Base-by-base conservation (phyloP, 2,888 invertebrate species). In the Antheraea yamamai region DNA sequence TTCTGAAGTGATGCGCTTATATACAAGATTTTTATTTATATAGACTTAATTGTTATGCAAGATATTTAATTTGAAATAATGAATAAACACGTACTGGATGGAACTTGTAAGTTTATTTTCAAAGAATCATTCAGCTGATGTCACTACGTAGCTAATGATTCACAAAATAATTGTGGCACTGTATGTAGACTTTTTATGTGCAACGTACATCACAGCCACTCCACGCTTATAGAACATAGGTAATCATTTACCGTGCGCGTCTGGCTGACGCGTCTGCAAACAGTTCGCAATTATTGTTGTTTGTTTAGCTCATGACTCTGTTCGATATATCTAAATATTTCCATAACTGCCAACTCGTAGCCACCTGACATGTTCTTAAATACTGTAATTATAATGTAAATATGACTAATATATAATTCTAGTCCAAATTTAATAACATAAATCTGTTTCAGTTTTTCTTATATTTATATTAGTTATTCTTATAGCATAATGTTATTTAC, bases 141-240 rank as follows among this genome's bases (percentile, higher is more conserved):
- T 88, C 87, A 89, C 82, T 81, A 81, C 78, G 80, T 82, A 81
- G 82, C 84, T 1, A 66, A 66, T 87, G 82, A 85, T 86, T 87
- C 82, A 83, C 79, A 76, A 83, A 85, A 82, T 85, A 83, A 79
- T 83, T 78, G 75, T 79, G 77, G 76, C 80, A 71, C 78, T 82
- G 81, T 79, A 72, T 75, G 66, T 72, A 74, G 55, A 64, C 73
- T 75, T 35, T 72, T 66, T 66, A 72, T 75, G 64, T 77, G 73
- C 73, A 77, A 51, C 64, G 12, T 75, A 75, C 73, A 76, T 39
- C 70, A 26, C 70, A 70, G 12, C 70, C 2, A 66, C 70, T 39
- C 20, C 70, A 39, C 35, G 14, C 23, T n/a, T 70, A 70, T 70
- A 70, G 68, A 70, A 70, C 68, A 23, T 78, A 77, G 76, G 73